Evolutionary conservation across 2,113 vertebrate species (phyloP), one percentile per base, ranked within the genome.

Genomic region (Cavia aperea): DNA sequence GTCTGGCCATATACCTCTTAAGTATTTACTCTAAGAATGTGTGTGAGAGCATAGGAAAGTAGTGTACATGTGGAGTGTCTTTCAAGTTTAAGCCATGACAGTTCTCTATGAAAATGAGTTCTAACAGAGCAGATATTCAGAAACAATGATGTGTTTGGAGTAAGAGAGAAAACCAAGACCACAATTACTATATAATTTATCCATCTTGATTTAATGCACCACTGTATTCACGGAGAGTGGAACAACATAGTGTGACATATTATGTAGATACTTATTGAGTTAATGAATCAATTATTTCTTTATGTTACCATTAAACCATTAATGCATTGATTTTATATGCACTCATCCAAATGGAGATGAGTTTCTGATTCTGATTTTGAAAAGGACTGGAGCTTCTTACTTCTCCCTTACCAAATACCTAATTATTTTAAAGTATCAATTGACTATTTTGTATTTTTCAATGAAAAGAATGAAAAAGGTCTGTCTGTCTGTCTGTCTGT

Each of bases 21-120:
- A 89, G 63, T 66, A 36, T 90, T 95, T 94, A 88, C 18, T 94
- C 31, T 65, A 31, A 77, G 46, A 31, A 3, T 85, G 12, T n/a
- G n/a, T 46, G 29, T 66, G 26, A 82, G 58, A 56, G 10, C 33
- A 13, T 63, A 65, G 7, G 2, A 8, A 26, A 51, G 31, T 54
- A 23, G 65, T 54, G 5, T 51, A 16, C 33, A 3, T 46, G 13
- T 12, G 24, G 39, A 14, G 7, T 46, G 16, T 81, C 51, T 88
- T 78, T 62, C 15, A 87, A 88, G 84, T 60, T 87, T 85, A 93
- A 78, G 62, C 3, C 26, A 58, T 36, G 31, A 51, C 39, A 96
- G 10, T 5, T 73, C 18, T 78, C 4, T 66, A 31, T 79, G 29
- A 36, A 56, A 89, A 79, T 66, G 51, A 75, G 18, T 66, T 56